A percentile compares a stretch with the other conserved stretches of the same genome.
These are phyloP conservation scores for Calycopis cecrops DNA, from an alignment of 1,140 invertebrate species.

Conservation along the genomic window DNA sequence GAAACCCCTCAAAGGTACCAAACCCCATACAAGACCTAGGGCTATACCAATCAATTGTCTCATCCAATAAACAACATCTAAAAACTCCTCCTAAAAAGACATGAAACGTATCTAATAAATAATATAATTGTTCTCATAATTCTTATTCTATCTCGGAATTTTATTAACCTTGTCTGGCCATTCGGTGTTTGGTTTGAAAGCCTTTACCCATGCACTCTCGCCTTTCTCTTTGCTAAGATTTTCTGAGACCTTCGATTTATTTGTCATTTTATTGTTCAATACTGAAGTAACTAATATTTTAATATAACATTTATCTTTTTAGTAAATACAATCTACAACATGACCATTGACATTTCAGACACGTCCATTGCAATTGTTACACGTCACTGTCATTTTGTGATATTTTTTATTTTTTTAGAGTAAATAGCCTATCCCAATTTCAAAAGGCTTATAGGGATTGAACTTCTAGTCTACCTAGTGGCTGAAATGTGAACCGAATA, in stretches of 20 bases:
- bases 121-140: not conserved
- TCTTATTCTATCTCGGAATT: conserved; percentile 41
- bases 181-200: conserved; percentile 84
- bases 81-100: conserved; percentile 91
- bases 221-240: conserved; percentile 37
- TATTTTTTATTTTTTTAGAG: not conserved
- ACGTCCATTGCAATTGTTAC: conserved; percentile 25
- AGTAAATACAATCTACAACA: not conserved
- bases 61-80: conserved; percentile 98
- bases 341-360: conserved; percentile 12
- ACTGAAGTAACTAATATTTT: conserved; percentile 15
- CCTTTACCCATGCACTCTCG: conserved; percentile 79
- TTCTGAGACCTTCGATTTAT: conserved; percentile 51
- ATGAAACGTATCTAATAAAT: conserved; percentile 25
- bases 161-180: conserved; percentile 89
- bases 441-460: too few species aligned
- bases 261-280: conserved; percentile 43
- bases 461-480: too few species aligned
- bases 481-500: too few species aligned
- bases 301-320: conserved; percentile 16
- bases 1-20: conserved; percentile 94
- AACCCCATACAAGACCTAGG: conserved; percentile 93
- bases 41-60: conserved; percentile 94
- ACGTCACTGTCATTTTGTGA: conserved; percentile 49
- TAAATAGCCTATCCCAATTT: too few species aligned